Evolutionary conservation across 2,113 vertebrate species (phyloP), one percentile per base, ranked within the genome.

Genomic region (Fukomys damarensis): DNA sequence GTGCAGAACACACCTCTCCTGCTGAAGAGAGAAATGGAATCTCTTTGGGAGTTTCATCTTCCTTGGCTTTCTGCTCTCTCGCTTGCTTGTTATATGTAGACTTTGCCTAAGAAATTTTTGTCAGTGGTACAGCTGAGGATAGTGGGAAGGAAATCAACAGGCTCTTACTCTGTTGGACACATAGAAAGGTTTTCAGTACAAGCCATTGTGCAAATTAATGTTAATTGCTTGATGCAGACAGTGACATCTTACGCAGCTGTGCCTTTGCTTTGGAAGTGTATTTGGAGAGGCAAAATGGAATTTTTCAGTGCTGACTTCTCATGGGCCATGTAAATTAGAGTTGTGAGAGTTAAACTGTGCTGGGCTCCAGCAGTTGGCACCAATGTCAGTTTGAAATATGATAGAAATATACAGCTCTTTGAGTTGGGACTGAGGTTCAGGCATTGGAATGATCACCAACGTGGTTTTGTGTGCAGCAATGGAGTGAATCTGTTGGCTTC

Each of bases 91-190:
- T 12, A 20, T 56, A 0, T 12, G 28, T 70, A 74, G 77, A 77
- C 52, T 95, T 98, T 95, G n/a, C 30, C 43, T 41, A 11, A 81
- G 49, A 8, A 59, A 84, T 85, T 3, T 10, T 85, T 94, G 32
- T 46, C 94, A 58, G 2, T 94, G 68, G 66, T 63, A 87, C 77
- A 86, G 49, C 38, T 35, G 12, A 93, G 52, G 86, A 96, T 14
- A 90, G 92, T 61, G 91, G 12, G 76, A 97, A 80, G 97, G n/a
- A 93, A 96, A 96, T 97, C 46, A 89, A 17, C 96, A 49, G 41
- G 26, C 52, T 83, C 7, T 93, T 97, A 89, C 54, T 94, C 98
- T 96, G 32, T 97, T 46, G 52, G 86, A 96, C 58, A 41, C 89
- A 79, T 35, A 90, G 72, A 96, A 86, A 72, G 41, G 11, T 72